Conservation (phyloP, 1,140 invertebrate species). For the Protaetia brevitarsis region DNA sequence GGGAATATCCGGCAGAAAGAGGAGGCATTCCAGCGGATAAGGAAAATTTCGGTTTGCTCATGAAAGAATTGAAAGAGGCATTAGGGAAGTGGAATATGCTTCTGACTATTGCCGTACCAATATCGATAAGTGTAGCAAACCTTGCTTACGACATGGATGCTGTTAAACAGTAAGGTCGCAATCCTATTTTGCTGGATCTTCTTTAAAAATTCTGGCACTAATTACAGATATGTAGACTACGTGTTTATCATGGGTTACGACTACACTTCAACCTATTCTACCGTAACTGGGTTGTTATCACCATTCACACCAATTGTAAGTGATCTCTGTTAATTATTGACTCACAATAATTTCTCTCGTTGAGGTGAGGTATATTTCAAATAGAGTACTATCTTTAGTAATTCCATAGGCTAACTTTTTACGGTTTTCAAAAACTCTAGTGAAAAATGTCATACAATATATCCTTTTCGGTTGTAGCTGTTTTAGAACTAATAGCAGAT, state of each 20-base stretch:
- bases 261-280: neutral
- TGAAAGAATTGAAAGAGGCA: constrained; percentile 45
- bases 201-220: neutral
- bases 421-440: no score
- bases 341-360: no score
- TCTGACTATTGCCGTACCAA: neutral
- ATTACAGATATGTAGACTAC: neutral
- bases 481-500: no score
- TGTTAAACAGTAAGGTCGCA: neutral
- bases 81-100: neutral
- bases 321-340: neutral
- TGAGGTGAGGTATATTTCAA: no score
- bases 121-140: neutral
- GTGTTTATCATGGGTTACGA: constrained; percentile 17
- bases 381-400: no score
- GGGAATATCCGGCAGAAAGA: constrained; percentile 56
- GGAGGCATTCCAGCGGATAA: constrained; percentile 48
- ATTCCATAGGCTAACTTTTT: no score
- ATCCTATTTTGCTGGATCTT: neutral
- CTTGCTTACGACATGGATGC: neutral
- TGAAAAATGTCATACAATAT: no score
- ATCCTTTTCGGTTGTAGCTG: no score
- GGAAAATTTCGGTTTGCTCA: constrained; percentile 46
- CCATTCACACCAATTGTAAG: constrained; percentile 4
- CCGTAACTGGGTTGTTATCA: neutral